A percentile compares a stretch with the other conserved stretches of the same genome.
Conservation (phyloP, 2,797 vertebrate genomes). For the Argyrosomus regius region DNA sequence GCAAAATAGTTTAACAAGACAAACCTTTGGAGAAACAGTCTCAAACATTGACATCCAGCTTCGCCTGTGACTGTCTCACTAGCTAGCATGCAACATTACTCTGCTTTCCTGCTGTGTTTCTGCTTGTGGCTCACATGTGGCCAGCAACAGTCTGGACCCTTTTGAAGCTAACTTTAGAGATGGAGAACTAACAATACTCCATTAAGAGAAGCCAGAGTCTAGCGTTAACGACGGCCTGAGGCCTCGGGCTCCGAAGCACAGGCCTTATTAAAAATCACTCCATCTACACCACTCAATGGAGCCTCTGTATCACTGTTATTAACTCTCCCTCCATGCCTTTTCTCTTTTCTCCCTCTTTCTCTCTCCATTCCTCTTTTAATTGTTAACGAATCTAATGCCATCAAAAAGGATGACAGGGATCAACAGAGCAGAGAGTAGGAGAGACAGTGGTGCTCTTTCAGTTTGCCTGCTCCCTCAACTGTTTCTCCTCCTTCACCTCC, state of each 20-base stretch:
- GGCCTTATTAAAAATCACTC: conserved; percentile 88
- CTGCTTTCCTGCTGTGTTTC: conserved; percentile 40
- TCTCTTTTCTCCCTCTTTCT: conserved; percentile 61
- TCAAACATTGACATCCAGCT: not conserved
- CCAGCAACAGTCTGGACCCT: conserved; percentile 50
- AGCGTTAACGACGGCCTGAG: conserved; percentile 80
- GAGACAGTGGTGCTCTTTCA: conserved; percentile 84
- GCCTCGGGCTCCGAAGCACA: conserved; percentile 76
- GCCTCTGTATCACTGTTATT: conserved; percentile 87
- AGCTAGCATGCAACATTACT: conserved; percentile 27
- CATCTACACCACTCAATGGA: conserved; percentile 86
- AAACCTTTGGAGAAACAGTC: conserved; percentile 15
- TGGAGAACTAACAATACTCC: conserved; percentile 80
- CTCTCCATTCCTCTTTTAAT: conserved; percentile 83
- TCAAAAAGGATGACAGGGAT: conserved; percentile 87
- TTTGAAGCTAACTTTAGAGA: conserved; percentile 75
- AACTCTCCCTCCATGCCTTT: conserved; percentile 74
- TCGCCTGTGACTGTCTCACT: conserved; percentile 17
- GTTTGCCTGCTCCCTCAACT: conserved; percentile 54
- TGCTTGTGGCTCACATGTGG: conserved; percentile 62
- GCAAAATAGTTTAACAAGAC: conserved; percentile 1
- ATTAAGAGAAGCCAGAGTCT: conserved; percentile 81
- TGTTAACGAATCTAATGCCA: conserved; percentile 89
- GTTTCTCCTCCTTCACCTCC: conserved; percentile 59
- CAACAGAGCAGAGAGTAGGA: conserved; percentile 84